Conservation (phyloP, 1,140 invertebrate genomes). For the Leptinotarsa lineolata region DNA sequence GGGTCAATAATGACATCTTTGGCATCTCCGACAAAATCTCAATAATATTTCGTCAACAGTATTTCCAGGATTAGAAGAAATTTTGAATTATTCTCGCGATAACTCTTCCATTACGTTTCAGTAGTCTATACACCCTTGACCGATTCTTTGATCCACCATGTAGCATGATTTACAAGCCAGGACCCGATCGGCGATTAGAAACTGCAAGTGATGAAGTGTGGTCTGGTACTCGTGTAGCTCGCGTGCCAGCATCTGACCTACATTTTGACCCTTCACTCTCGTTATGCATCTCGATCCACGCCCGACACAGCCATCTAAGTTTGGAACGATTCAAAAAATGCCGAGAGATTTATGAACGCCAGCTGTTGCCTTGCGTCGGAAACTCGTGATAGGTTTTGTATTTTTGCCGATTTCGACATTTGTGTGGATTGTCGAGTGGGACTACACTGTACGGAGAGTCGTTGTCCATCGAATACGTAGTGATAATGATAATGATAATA, state of each 20-base stretch:
- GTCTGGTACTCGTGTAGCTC: conserved; percentile 42
- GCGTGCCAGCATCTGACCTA: conserved; percentile 49
- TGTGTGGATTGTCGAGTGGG: background rate
- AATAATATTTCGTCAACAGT: no score
- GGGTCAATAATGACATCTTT: no score
- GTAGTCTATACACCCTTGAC: no score
- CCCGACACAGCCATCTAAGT: conserved; percentile 22
- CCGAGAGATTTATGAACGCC: background rate
- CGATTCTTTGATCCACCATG: background rate
- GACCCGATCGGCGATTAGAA: conserved; percentile 18
- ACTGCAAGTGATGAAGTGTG: conserved; percentile 25
- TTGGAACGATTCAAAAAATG: background rate
- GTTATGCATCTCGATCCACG: conserved; percentile 38
- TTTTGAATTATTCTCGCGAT: no score
- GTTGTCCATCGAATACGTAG: no score
- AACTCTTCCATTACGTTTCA: no score
- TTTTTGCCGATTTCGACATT: background rate
- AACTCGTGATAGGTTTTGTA: background rate
- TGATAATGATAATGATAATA: no score
- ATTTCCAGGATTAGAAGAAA: no score
- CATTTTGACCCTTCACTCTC: conserved; percentile 49
- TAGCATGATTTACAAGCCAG: conserved; percentile 7
- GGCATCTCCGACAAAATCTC: no score
- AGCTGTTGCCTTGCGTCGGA: background rate
- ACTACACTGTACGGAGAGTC: no score